Evolutionary conservation across 2,113 vertebrate species (phyloP).

Genomic region (Entomyzon cyanotis): DNA sequence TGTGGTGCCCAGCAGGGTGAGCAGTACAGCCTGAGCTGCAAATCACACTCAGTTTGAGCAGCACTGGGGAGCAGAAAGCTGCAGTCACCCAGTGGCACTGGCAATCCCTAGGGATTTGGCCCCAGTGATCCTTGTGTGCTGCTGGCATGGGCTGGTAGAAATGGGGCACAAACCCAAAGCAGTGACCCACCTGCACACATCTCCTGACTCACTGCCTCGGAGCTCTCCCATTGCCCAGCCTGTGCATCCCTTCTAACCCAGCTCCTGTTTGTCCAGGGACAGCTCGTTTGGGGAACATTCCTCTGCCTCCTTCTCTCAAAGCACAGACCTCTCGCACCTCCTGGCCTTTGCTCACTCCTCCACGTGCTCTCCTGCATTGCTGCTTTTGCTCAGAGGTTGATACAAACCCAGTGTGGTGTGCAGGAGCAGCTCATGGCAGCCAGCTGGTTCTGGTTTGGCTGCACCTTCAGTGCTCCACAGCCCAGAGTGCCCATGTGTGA

Average conservation of each 20-base stretch:
- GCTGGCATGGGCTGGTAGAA: neutral
- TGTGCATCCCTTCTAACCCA: neutral
- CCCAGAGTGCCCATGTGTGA: neutral
- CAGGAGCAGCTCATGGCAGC: neutral
- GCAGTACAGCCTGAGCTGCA: neutral
- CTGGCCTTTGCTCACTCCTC: neutral
- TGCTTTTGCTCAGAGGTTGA: neutral
- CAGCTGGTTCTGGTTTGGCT: neutral
- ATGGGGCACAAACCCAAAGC: fast-evolving
- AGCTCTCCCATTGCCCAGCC: neutral
- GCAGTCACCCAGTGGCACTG: fast-evolving
- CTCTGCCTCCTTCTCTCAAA: neutral
- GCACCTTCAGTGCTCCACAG: neutral
- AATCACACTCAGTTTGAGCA: neutral
- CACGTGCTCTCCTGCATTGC: neutral
- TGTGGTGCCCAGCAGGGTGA: neutral
- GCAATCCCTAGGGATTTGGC: neutral
- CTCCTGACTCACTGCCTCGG: neutral
- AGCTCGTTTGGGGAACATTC: neutral
- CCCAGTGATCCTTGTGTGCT: neutral
- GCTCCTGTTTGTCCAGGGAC: neutral
- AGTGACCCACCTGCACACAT: neutral
- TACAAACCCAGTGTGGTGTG: fast-evolving
- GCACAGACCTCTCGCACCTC: neutral
- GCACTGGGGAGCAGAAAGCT: neutral